Evolutionary conservation across 2,888 invertebrate species (phyloP), one percentile per base, ranked within the genome.

Genomic region (Resseliella maxima): DNA sequence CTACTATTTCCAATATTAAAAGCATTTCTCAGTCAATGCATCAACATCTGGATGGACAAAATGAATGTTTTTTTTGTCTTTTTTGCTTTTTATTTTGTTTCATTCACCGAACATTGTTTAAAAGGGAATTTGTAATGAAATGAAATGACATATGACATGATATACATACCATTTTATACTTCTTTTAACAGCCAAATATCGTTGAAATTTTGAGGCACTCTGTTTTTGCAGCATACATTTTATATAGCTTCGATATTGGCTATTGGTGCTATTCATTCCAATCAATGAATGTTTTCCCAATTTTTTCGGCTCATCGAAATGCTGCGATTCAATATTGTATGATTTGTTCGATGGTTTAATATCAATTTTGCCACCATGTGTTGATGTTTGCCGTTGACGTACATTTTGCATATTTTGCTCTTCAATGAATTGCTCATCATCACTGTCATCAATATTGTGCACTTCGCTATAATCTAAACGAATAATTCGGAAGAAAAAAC

Each of bases 91-190:
- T 8, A 8, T 41, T 41, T 41, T 41, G 5, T 41, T 41, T 41
- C 41, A 8, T 41, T 12, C 6, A 12, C 6, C 41, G 41, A 41
- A 41, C 41, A 41, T 0, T n/a, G 59, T 24, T 24, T 27, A 27
- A 59, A 24, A 24, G 59, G 24, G 59, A 59, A 27, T 12, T 8
- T 5, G 3, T 8, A 59, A 24, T 24, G 59, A 24, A 2, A 3
- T 59, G 27, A n/a, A n/a, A n/a, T n/a, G n/a, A n/a, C n/a, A n/a
- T n/a, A n/a, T n/a, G n/a, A n/a, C n/a, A n/a, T n/a, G n/a, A n/a
- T n/a, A 31, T n/a, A 83, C 83, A 83, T 83, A 83, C 83, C 83
- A 83, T 38, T 38, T 83, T 38, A 83, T 38, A 24, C 83, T 83
- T 24, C 41, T 21, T 38, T 83, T 83, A 24, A 83, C 41, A 83